These are phyloP conservation scores for Malurus melanocephalus DNA, from an alignment of 2,113 vertebrate genomes.

Conservation along the genomic window DNA sequence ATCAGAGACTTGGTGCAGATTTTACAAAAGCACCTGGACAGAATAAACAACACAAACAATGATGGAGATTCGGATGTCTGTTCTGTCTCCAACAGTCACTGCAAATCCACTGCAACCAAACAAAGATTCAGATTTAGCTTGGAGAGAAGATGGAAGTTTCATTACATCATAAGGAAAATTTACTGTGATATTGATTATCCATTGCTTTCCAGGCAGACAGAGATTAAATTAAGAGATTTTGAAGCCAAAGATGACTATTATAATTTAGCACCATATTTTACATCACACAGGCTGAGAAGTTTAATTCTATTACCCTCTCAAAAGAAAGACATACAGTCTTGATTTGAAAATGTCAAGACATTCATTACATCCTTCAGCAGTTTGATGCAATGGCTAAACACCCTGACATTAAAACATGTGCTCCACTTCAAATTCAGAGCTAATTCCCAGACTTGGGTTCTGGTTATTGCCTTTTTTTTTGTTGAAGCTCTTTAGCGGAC, in stretches of 20 bases:
- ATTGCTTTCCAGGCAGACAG: not conserved
- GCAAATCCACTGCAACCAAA: not conserved
- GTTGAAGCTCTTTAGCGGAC: not conserved
- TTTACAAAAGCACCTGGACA: not conserved
- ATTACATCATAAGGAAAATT: not conserved
- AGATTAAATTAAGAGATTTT: constrained; percentile 34
- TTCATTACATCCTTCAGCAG: constrained; percentile 21
- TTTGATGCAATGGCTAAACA: constrained; percentile 36
- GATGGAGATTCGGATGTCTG: not conserved
- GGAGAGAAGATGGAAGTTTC: not conserved
- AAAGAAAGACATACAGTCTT: constrained; percentile 32
- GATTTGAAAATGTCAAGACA: constrained; percentile 50
- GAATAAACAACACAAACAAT: not conserved
- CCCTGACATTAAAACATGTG: constrained; percentile 36
- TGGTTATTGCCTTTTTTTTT: not conserved
- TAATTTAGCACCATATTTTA: constrained; percentile 10
- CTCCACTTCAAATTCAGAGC: not conserved
- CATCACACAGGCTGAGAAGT: not conserved
- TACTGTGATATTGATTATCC: not conserved
- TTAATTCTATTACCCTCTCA: constrained; percentile 26
- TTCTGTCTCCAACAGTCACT: not conserved
- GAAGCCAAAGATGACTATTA: not conserved
- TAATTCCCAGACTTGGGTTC: not conserved
- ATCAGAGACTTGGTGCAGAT: not conserved
- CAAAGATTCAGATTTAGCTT: not conserved